These are phyloP conservation scores for Misgurnus mizolepis DNA, from an alignment of 2,113 vertebrate species.

Conservation along the genomic window DNA sequence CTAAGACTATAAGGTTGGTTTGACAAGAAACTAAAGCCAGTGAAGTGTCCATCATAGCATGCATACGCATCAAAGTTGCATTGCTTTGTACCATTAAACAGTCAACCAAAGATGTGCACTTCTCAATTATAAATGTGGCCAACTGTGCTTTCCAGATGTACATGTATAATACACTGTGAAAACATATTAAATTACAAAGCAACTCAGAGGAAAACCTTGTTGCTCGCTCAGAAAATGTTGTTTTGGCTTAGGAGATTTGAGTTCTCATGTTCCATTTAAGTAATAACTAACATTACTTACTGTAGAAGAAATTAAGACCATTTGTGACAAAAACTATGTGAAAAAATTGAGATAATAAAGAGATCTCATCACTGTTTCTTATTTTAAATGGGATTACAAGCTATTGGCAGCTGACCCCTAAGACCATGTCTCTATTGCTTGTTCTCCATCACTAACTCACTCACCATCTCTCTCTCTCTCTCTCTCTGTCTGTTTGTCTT, in stretches of 20 bases:
- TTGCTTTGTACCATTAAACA: neutral
- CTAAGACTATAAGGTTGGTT: neutral
- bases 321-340: too few relatives aligned
- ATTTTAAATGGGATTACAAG: too few relatives aligned
- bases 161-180: neutral
- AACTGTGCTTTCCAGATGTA: conserved; percentile 30
- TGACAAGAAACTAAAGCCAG: conserved; percentile 14
- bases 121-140: conserved; percentile 25
- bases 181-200: neutral
- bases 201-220: neutral
- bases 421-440: neutral
- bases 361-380: too few relatives aligned
- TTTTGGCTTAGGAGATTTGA: too few relatives aligned
- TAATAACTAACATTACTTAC: too few relatives aligned
- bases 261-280: too few relatives aligned
- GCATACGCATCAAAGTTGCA: neutral
- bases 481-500: neutral
- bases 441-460: too few relatives aligned
- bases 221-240: too few relatives aligned
- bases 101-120: conserved; percentile 8
- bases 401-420: neutral
- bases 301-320: too few relatives aligned
- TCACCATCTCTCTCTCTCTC: neutral
- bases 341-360: too few relatives aligned
- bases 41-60: neutral